Percentiles rank a stretch among this genome's conserved stretches.
Evolutionary conservation across 1,140 invertebrate species (phyloP).

Genomic region (Watersipora subatra): DNA sequence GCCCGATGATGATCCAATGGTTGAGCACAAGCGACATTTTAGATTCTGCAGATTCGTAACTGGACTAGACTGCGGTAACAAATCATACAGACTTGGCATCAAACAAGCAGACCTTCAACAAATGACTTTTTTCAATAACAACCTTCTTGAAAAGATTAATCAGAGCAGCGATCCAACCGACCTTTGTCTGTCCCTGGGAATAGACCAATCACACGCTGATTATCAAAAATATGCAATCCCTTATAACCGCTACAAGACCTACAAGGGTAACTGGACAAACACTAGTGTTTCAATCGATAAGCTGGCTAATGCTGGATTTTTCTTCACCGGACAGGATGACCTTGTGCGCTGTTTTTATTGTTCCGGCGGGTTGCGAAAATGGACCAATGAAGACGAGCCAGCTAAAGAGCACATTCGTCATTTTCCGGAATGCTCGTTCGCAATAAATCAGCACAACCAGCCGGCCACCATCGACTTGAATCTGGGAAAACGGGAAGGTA

Average conservation of each 20-base stretch:
- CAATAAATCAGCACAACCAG: constrained; percentile 39
- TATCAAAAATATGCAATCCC: not conserved
- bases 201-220: not conserved
- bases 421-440: constrained; percentile 62
- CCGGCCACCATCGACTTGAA: not conserved
- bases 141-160: too few species aligned
- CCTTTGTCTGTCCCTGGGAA: too few species aligned
- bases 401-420: constrained; percentile 75
- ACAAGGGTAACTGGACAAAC: not conserved
- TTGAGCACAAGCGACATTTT: constrained; percentile 54
- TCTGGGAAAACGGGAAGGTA: too few species aligned
- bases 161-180: not conserved
- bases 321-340: constrained; percentile 50
- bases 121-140: not conserved
- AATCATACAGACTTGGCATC: not conserved
- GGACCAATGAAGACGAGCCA: constrained; percentile 68
- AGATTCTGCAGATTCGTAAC: not conserved
- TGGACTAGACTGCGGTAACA: not conserved
- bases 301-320: constrained; percentile 3
- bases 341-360: constrained; percentile 73
- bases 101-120: not conserved
- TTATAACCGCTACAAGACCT: not conserved
- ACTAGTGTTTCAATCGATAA: not conserved
- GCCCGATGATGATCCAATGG: constrained; percentile 67
- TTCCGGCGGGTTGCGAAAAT: constrained; percentile 69